A percentile compares a stretch with the other conserved stretches of the same genome.
phyloP scores from a whole-genome alignment of 2,797 vertebrate genomes.

The Allochrocebus solatus region DNA sequence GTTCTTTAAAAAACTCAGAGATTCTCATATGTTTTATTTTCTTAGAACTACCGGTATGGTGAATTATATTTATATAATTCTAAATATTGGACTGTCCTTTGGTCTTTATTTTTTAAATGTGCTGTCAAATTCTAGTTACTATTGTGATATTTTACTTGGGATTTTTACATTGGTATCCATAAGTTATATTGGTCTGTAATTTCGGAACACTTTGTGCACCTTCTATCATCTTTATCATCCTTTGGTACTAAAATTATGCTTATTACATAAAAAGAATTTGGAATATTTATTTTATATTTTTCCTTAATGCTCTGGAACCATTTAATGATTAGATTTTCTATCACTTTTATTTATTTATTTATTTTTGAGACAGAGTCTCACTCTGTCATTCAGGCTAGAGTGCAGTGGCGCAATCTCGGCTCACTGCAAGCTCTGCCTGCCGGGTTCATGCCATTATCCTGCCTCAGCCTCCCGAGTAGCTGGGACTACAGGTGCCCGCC shows the following conservation, averaged over 20 bases:
- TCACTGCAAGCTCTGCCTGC: no score
- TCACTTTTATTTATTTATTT: not conserved
- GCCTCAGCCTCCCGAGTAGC: no score
- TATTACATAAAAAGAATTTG: not conserved
- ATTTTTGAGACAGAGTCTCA: no score
- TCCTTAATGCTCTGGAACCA: not conserved
- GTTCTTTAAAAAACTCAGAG: not conserved
- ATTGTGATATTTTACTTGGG: not conserved
- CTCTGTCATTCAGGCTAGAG: no score
- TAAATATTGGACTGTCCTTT: not conserved
- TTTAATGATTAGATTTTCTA: not conserved
- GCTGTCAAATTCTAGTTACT: not conserved
- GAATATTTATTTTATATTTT: not conserved
- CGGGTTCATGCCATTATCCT: no score
- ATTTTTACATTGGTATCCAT: not conserved
- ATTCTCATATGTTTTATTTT: not conserved
- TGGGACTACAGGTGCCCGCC: no score
- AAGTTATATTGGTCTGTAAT: not conserved
- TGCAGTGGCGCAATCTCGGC: no score
- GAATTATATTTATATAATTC: not conserved
- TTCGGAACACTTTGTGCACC: not conserved
- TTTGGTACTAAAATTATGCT: not conserved
- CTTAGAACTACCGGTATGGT: not conserved
- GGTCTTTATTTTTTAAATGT: not conserved
- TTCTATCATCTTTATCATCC: not conserved